A percentile compares a stretch with the other conserved stretches of the same genome.
These are phyloP conservation scores for Charaxes varanes DNA, from an alignment of 1,140 invertebrate genomes.

Conservation along the genomic window DNA sequence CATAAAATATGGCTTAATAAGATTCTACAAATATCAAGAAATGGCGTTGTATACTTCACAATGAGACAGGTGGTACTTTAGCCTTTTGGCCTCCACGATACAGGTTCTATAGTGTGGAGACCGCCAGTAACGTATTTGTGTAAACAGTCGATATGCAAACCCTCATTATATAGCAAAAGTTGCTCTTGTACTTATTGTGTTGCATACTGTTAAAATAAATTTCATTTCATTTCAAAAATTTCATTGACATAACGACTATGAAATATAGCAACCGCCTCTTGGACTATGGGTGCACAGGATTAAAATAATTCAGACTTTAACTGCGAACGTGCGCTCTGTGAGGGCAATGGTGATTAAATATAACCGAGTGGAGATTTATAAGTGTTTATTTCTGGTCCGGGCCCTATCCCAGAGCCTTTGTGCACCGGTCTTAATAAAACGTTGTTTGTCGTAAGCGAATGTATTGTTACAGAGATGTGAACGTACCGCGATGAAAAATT, in stretches of 20 bases:
- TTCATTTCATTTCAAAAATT: not conserved
- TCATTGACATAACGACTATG: not conserved
- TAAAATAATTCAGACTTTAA: conserved; percentile 67
- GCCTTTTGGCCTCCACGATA: too few relatives aligned
- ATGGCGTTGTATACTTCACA: too few relatives aligned
- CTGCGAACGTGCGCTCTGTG: conserved; percentile 54
- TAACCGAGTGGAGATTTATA: conserved; percentile 62
- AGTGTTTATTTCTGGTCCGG: conserved; percentile 55
- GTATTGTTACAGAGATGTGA: conserved; percentile 47
- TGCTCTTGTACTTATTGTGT: too few relatives aligned
- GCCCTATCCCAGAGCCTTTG: conserved; percentile 37
- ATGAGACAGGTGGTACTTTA: too few relatives aligned
- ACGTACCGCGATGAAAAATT: conserved; percentile 42
- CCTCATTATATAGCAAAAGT: too few relatives aligned
- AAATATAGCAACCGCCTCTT: not conserved
- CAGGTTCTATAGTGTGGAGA: too few relatives aligned
- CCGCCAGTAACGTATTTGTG: too few relatives aligned
- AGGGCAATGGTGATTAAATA: conserved; percentile 63
- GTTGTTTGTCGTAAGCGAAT: conserved; percentile 49
- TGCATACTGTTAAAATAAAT: not conserved
- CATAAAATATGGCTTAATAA: too few relatives aligned
- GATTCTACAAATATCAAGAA: too few relatives aligned
- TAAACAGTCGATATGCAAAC: too few relatives aligned
- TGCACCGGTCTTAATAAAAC: conserved; percentile 47
- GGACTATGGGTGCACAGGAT: conserved; percentile 34